These are phyloP conservation scores for Tigriopus californicus DNA, from an alignment of 2,888 invertebrate species.

Conservation along the genomic window DNA sequence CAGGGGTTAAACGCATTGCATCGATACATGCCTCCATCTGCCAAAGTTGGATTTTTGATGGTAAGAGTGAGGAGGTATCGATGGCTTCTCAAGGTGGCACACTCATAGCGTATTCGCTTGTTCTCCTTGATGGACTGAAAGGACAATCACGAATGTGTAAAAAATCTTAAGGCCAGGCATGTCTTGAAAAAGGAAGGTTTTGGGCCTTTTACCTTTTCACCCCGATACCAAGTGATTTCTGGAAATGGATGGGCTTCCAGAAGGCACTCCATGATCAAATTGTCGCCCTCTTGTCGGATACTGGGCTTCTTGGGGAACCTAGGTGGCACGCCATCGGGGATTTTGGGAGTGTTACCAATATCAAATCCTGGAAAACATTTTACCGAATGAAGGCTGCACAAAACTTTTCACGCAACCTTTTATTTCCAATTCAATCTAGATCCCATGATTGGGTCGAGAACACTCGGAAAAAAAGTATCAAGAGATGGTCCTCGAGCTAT, in stretches of 20 bases:
- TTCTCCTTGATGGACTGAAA: constrained; percentile 30
- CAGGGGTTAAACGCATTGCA: constrained; percentile 96
- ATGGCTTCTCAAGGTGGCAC: constrained; percentile 73
- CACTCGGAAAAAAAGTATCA: no score
- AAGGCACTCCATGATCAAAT: constrained; percentile 84
- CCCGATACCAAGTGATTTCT: constrained; percentile 84
- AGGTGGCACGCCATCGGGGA: constrained; percentile 85
- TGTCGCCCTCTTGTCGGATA: constrained; percentile 77
- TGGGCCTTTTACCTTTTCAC: constrained; percentile 18
- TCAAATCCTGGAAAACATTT: no score
- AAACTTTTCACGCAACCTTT: constrained; percentile 3
- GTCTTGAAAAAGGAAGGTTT: neutral
- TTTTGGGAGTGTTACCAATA: constrained; percentile 62
- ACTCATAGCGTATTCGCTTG: constrained; percentile 69
- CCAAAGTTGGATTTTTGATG: constrained; percentile 81
- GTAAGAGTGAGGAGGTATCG: constrained; percentile 75
- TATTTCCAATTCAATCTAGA: no score
- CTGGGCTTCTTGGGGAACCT: constrained; percentile 92
- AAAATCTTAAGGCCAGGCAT: neutral
- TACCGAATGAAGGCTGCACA: no score
- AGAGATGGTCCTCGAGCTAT: no score
- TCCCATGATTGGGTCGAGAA: no score
- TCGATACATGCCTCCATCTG: constrained; percentile 95
- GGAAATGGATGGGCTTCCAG: constrained; percentile 88
- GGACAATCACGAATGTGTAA: neutral